Base-by-base conservation (phyloP, 2,797 vertebrate species). In the Borostomias antarcticus region DNA sequence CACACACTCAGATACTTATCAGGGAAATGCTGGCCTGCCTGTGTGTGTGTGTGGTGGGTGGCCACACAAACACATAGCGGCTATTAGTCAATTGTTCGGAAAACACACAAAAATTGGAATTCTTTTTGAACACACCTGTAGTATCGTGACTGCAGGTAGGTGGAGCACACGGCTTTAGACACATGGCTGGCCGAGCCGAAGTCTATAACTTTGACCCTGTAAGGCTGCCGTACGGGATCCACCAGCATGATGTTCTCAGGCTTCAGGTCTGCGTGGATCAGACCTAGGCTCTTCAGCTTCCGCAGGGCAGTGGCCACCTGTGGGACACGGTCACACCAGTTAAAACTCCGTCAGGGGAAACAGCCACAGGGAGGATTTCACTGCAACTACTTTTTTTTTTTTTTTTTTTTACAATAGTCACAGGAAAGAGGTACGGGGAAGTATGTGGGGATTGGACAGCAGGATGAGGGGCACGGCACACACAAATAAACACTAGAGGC, bases 201-300 rank as follows among this genome's bases (percentile, higher is more conserved):
- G 88, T 99, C 97, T 66, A 98, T 99, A 62, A 99, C 97, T 89
- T 99, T 99, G 75, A 99, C 96, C 77, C 95, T 92, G 88, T 97
- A 99, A 35, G 97, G 97, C 88, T 98, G 97, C 70, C 95, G 92
- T 73, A 93, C 82, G 5, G 98, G 98, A 79, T 99, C 98, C 74
- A 99, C 98, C 58, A 99, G 90, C 98, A 99, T 99, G 93, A 99
- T 99, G 93, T 99, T 99, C 81, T 99, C 98, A 0, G 97, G 98
- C 81, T 99, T 99, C 80, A 99, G 94, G 88, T 99, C 98, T 0
- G 98, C 98, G 2, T 99, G 98, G 86, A 99, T 99, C 74, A 99
- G 92, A 40, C 98, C 98, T 52, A 99, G 88, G 83, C 96, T 98
- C 90, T 98, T 99, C 66, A 99, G 88, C 82, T 99, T 99, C 97